Evolutionary conservation across 2,888 invertebrate species (phyloP), one percentile per base, ranked within the genome.

Genomic region (Ceratothoa steindachneri): DNA sequence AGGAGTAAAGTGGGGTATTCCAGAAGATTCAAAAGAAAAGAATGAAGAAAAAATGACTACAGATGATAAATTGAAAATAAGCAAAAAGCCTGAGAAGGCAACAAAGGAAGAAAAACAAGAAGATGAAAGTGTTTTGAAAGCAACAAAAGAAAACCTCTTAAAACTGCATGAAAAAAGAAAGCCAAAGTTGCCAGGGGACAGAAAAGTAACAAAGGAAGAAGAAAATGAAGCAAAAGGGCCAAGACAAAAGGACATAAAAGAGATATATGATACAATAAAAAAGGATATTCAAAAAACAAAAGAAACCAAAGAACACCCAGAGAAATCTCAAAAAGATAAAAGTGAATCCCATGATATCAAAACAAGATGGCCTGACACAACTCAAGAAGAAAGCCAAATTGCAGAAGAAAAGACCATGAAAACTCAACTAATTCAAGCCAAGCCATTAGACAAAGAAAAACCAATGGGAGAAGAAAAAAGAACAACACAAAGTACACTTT

Each of bases 41-140:
- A 9, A 41, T 41, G 5, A 9, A 41, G 41, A 41, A 41, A 41
- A 41, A 29, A 22, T 52, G 51, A n/a, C n/a, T n/a, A n/a, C n/a
- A n/a, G n/a, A n/a, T n/a, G 69, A 69, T 22, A 52, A 69, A 69
- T 51, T 51, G 51, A 69, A 41, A 2, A 5, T 52, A 41, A 29
- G 51, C 7, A 52, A 69, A 28, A n/a, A n/a, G n/a, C n/a, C n/a
- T n/a, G 41, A 51, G n/a, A 28, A 12, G 15, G 51, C 52, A 4
- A 52, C 22, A 19, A 29, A 51, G 29, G 60, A 70, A 30, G 64
- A 19, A 7, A 64, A 30, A 52, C 2, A 22, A 64, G 15, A 22
- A 15, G 60, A 60, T 24, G 60, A 7, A 22, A 22, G 12, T 2
- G 2, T 7, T 9, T 22, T 12, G 24, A 24, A 60, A 24, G 60